A percentile compares a stretch with the other conserved stretches of the same genome.
Conservation (phyloP, 1,140 invertebrate genomes). For the Cylas formicarius region DNA sequence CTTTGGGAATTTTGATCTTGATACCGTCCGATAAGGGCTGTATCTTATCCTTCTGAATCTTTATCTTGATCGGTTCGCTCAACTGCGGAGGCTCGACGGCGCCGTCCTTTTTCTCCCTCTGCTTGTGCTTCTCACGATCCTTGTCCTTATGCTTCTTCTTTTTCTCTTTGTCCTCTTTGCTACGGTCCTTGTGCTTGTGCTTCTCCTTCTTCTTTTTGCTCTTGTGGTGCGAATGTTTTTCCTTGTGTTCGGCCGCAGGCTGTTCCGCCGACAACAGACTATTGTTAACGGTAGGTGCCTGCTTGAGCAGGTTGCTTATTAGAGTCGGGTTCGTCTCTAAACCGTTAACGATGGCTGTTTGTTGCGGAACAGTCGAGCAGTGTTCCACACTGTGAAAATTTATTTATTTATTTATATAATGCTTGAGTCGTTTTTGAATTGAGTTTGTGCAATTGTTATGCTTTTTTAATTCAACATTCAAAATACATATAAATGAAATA, state of each 20-base stretch:
- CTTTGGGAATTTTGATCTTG: constrained; percentile 60
- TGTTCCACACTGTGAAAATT: too few species aligned
- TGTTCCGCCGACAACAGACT: too few species aligned
- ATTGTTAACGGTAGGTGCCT: constrained; percentile 30
- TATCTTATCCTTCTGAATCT: constrained; percentile 59
- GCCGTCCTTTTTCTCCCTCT: constrained; percentile 52
- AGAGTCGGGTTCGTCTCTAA: constrained; percentile 38
- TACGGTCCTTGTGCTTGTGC: constrained; percentile 53
- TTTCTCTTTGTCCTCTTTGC: constrained; percentile 41
- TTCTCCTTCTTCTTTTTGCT: constrained; percentile 59
- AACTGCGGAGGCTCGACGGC: constrained; percentile 45
- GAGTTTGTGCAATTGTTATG: too few species aligned
- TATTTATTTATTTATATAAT: too few species aligned
- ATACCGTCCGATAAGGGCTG: constrained; percentile 39
- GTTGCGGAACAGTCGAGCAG: too few species aligned
- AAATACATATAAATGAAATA: too few species aligned
- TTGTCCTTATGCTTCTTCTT: constrained; percentile 50
- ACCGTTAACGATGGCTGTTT: constrained; percentile 31
- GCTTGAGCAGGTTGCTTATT: constrained; percentile 39
- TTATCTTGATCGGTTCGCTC: constrained; percentile 54
- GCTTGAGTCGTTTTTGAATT: too few species aligned
- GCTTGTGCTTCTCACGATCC: constrained; percentile 51
- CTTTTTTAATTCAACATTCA: too few species aligned
- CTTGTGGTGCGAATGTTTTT: constrained; percentile 47
- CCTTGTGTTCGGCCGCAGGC: constrained; percentile 34